Conservation (phyloP, 2,888 invertebrate species). For the Rhagonycha lutea region DNA sequence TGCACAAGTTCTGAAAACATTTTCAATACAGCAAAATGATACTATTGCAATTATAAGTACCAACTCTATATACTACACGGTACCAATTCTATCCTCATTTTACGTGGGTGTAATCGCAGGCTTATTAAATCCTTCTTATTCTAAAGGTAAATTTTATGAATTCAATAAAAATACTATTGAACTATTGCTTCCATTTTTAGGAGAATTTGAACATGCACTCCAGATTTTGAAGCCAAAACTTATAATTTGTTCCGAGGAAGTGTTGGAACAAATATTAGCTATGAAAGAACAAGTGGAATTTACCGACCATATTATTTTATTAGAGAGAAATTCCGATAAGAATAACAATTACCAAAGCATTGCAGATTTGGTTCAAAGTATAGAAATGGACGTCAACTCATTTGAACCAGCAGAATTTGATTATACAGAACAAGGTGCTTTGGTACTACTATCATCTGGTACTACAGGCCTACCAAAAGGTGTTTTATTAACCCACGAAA, state of each 20-base stretch:
- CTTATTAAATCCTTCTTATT: slow-evolving; percentile 41
- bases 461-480: slow-evolving; percentile 81
- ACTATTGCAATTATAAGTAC: slow-evolving; percentile 40
- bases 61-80: slow-evolving; percentile 41
- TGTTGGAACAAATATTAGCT: slow-evolving; percentile 59
- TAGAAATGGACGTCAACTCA: slow-evolving; percentile 22
- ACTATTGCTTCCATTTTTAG: slow-evolving; percentile 49
- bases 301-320: background rate
- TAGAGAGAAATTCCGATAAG: slow-evolving; percentile 37
- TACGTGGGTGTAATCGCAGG: slow-evolving; percentile 40
- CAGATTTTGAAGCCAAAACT: slow-evolving; percentile 68
- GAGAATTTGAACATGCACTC: slow-evolving; percentile 66
- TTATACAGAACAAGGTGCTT: slow-evolving; percentile 59
- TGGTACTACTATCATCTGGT: slow-evolving; percentile 78
- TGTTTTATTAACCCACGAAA: slow-evolving; percentile 72
- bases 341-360: slow-evolving; percentile 11
- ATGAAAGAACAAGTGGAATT: background rate
- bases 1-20: slow-evolving; percentile 36
- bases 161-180: background rate
- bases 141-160: slow-evolving; percentile 13
- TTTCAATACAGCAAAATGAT: slow-evolving; percentile 35
- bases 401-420: slow-evolving; percentile 56
- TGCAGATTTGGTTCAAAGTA: background rate
- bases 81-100: slow-evolving; percentile 39
- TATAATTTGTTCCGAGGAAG: slow-evolving; percentile 64